A percentile compares a stretch with the other conserved stretches of the same genome.
phyloP scores from a whole-genome alignment of 2,113 vertebrate species.

The Perca flavescens region DNA sequence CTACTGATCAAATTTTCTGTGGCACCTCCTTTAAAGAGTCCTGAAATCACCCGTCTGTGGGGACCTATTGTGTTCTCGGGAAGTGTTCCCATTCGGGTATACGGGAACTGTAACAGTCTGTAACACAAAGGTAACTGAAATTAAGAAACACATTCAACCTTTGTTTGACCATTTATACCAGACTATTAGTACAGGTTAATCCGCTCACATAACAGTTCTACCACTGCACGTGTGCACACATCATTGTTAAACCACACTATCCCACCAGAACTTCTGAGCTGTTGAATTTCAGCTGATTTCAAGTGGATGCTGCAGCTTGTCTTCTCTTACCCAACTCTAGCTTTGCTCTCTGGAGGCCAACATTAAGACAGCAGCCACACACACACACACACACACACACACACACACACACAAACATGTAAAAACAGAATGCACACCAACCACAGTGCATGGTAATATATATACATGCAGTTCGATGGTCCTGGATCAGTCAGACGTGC shows the following conservation, averaged over 20 bases:
- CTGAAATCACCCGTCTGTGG: no score
- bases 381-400: neutral
- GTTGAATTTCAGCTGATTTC: neutral
- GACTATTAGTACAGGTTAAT: neutral
- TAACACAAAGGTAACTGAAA: neutral
- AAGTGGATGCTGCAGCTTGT: constrained; percentile 36
- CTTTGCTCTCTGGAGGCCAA: constrained; percentile 48
- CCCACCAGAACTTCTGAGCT: neutral
- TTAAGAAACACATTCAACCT: neutral
- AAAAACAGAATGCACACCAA: neutral
- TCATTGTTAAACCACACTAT: neutral
- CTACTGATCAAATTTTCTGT: no score
- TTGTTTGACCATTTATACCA: neutral
- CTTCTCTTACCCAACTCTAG: constrained; percentile 52
- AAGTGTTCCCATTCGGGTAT: no score
- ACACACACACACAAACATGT: neutral
- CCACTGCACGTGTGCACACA: neutral
- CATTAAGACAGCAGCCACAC: constrained; percentile 25
- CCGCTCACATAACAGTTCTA: neutral
- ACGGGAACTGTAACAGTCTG: no score
- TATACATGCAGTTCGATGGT: no score
- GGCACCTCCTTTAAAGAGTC: no score
- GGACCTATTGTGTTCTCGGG: no score
- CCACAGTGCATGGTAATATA: neutral
- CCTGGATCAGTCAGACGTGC: no score